These are phyloP conservation scores for Danio albolineatus DNA, from an alignment of 2,797 vertebrate genomes.

Conservation along the genomic window DNA sequence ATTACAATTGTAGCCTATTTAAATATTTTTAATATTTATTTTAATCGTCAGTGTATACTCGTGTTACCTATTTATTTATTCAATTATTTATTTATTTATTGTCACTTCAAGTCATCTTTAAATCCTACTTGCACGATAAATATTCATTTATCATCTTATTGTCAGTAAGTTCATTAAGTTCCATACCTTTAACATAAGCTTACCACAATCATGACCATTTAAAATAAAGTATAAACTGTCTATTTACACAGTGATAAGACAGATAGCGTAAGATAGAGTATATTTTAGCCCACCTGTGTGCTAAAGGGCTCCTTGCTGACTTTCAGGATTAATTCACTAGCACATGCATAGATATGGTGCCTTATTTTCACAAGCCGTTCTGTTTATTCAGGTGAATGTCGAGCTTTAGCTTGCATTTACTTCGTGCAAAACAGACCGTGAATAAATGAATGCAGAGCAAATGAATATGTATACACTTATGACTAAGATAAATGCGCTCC, in stretches of 20 bases:
- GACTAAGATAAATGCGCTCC: constrained; percentile 3
- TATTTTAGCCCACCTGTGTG: constrained; percentile 36
- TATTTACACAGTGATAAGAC: constrained; percentile 51
- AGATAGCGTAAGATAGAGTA: constrained; percentile 34
- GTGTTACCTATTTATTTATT: too few relatives aligned
- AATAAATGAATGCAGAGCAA: constrained; percentile 3
- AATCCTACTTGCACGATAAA: background rate
- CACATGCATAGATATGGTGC: constrained; percentile 1
- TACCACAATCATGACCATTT: constrained; percentile 35
- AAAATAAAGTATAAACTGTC: constrained; percentile 38
- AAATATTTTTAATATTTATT: background rate
- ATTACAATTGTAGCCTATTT: background rate
- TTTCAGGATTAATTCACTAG: background rate
- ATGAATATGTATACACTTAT: background rate
- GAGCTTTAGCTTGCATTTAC: constrained; percentile 8
- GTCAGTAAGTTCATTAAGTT: background rate
- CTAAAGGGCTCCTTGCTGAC: constrained; percentile 2
- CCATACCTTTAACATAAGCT: constrained; percentile 6
- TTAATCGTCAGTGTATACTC: background rate
- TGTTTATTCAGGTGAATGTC: constrained; percentile 35
- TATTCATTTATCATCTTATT: constrained; percentile 4
- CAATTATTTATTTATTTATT: too few relatives aligned
- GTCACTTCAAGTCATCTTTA: background rate
- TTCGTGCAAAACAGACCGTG: background rate
- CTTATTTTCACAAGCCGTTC: constrained; percentile 1